Base-by-base conservation (phyloP, 1,140 invertebrate genomes). In the Panagrolaimus sp. region DNA sequence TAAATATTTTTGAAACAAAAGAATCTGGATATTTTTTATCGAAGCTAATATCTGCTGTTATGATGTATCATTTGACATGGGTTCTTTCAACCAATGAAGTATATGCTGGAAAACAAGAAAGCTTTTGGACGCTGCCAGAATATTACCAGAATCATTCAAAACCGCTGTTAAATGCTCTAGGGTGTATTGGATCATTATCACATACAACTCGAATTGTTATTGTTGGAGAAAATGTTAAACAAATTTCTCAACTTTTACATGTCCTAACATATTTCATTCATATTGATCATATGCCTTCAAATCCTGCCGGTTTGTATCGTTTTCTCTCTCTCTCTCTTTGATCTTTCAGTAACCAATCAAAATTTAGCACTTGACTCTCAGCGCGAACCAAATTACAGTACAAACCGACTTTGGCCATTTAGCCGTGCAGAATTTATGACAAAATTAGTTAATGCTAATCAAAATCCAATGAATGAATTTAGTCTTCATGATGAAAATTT, bases 21-120 rank as follows among this genome's bases (percentile, higher is more conserved):
- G 52, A 58, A 58, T 12, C 21, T 0, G 52, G 52, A 58, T 58
- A n/a, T 21, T 58, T 58, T 2, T 58, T 58, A 28, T 58, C 52
- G 10, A 58, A 58, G 8, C 4, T 58, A 28, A n/a, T 58, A 14
- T 58, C 52, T 4, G 52, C 52, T 14, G 52, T 58, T 5, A 12
- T 58, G 52, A 4, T 58, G 17, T 58, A 58, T 58, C 52, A 58
- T 21, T 58, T 28, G 12, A 58, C 52, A 14, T 58, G 52, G 52
- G 52, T 28, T 4, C 28, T 58, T 21, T 26, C 52, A 26, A 58
- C 52, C 3, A n/a, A 17, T 12, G 12, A 10, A 28, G 10, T 28
- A 4, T 28, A 26, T 21, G 52, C 12, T 24, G 32, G 32, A 38
- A 38, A 38, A 7, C 32, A 38, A 38, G 32, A 38, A 38, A 4